Base-by-base conservation (phyloP, 2,888 invertebrate genomes). In the Diabrotica balteata region DNA sequence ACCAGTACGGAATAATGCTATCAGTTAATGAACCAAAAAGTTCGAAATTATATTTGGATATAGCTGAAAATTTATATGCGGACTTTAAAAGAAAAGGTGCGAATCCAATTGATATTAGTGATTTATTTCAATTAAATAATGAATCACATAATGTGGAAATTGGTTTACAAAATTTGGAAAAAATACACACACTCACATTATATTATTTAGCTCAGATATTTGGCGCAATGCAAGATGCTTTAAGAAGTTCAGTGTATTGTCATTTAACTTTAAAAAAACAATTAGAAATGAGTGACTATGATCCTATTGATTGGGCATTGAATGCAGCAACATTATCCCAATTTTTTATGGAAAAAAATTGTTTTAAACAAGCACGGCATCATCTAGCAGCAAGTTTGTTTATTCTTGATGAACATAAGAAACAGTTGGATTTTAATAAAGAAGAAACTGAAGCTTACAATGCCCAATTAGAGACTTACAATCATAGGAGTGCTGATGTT, bases 241-340 rank as follows among this genome's bases (percentile, higher is more conserved):
- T 91, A 49, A 91, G 91, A 79, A 93, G 96, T 0, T 94, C 96
- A 0, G 85, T 91, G 62, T 97, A 94, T 82, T 97, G 95, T 80
- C 95, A 96, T 80, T 88, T 89, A 51, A 97, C 97, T 0, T 83
- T 97, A 52, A 88, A 90, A 72, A 87, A 95, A 22, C 97, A 97
- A 81, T 80, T 96, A 55, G 90, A 92, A 72, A 88, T 89, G 70
- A 87, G 89, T 65, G 91, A 92, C 75, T 93, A 90, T 82, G 93
- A 96, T 76, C 88, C 91, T 1, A 89, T 96, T 11, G 96, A 97
- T 75, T 97, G 97, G 95, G 91, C 95, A 0, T 83, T 96, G 9
- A 96, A 97, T 84, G 91, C 94, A 0, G 97, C 96, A 0, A 95
- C 96, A 0, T 84, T 97, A 53, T 95, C 96, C 0, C 96, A 97